A percentile compares a stretch with the other conserved stretches of the same genome.
Conservation (phyloP, 2,113 vertebrate species). For the Potamarius usumacintae region DNA sequence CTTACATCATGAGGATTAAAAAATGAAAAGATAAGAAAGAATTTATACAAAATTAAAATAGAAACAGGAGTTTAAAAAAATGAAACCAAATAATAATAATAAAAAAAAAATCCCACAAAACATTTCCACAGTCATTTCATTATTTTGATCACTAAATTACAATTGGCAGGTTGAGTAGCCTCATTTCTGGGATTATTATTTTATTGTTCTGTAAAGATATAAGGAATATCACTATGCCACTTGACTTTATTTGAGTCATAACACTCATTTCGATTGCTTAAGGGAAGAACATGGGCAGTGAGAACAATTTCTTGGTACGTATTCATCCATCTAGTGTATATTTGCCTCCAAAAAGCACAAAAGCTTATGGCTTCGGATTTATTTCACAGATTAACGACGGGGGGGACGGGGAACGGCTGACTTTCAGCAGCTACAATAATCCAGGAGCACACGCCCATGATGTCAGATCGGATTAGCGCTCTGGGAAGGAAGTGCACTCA, state of each 20-base stretch:
- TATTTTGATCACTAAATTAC: slow-evolving; percentile 63
- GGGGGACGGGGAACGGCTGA: slow-evolving; percentile 55
- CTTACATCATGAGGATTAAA: slow-evolving; percentile 73
- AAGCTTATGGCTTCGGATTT: slow-evolving; percentile 80
- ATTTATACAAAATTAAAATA: slow-evolving; percentile 25
- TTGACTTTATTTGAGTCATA: slow-evolving; percentile 43
- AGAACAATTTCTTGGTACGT: slow-evolving; percentile 36
- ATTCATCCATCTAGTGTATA: slow-evolving; percentile 34
- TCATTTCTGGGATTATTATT: slow-evolving; percentile 61
- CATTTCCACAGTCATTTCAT: slow-evolving; percentile 54
- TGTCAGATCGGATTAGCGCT: slow-evolving; percentile 29
- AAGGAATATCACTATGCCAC: slow-evolving; percentile 55
- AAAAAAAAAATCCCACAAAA: slow-evolving; percentile 41
- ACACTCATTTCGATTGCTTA: slow-evolving; percentile 63
- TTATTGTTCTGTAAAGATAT: slow-evolving; percentile 64
- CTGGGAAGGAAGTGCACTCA: slow-evolving; percentile 51
- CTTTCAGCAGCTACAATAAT: slow-evolving; percentile 25
- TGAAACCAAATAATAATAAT: slow-evolving; percentile 14
- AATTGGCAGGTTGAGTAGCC: slow-evolving; percentile 80
- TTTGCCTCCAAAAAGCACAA: slow-evolving; percentile 60
- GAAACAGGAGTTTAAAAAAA: slow-evolving; percentile 28
- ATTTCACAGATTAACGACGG: slow-evolving; percentile 54
- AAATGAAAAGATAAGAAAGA: slow-evolving; percentile 29
- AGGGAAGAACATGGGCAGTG: slow-evolving; percentile 74
- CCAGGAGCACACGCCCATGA: slow-evolving; percentile 19